Conservation (phyloP, 2,888 invertebrate genomes). For the Zhuqinia jingwanae region DNA sequence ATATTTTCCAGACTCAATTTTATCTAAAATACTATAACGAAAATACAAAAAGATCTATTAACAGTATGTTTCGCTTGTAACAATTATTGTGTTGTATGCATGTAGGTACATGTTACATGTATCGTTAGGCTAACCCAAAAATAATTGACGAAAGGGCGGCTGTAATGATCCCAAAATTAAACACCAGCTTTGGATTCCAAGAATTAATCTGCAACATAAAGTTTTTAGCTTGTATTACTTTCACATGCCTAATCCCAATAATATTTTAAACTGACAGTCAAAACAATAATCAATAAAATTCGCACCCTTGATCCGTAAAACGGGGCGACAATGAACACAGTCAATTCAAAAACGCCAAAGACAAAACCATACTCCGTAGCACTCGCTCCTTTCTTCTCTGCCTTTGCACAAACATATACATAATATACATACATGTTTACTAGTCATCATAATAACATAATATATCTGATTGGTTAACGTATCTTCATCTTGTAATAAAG, state of each 20-base stretch:
- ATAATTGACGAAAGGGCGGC: conserved; percentile 91
- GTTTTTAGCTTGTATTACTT: neutral
- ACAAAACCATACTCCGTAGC: conserved; percentile 92
- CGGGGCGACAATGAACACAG: conserved; percentile 79
- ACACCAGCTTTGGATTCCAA: conserved; percentile 90
- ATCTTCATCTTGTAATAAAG: too few relatives aligned
- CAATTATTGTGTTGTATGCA: neutral
- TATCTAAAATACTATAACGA: conserved; percentile 74
- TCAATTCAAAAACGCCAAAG: conserved; percentile 86
- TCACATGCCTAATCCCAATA: neutral
- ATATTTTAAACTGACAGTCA: too few relatives aligned
- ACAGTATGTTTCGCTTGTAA: neutral
- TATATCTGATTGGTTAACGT: too few relatives aligned
- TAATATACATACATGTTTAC: too few relatives aligned
- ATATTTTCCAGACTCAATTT: conserved; percentile 81
- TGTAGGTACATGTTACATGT: neutral
- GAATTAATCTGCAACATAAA: conserved; percentile 84
- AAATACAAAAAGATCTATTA: neutral
- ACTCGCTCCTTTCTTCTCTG: conserved; percentile 89
- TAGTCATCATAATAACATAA: too few relatives aligned
- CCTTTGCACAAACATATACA: conserved; percentile 83
- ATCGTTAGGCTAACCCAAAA: conserved; percentile 85
- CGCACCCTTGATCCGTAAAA: conserved; percentile 81
- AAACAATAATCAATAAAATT: neutral
- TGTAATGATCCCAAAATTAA: conserved; percentile 91